Percentiles rank a stretch among this genome's conserved stretches.
These are phyloP conservation scores for Tokudaia tokunoshimensis DNA, from an alignment of 2,797 vertebrate genomes.

Conservation along the genomic window DNA sequence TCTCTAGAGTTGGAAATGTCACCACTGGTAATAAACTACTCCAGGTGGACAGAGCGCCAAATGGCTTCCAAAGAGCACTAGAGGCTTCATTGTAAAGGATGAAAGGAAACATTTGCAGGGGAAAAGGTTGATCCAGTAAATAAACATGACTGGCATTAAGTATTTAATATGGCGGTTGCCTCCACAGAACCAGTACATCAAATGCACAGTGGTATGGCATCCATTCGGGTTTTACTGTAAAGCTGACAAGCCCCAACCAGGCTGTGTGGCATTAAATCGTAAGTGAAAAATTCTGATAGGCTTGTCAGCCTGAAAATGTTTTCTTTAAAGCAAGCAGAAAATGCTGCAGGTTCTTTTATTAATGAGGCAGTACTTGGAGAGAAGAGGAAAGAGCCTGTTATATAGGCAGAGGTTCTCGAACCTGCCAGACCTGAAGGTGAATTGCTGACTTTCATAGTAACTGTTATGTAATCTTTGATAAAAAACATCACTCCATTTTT, in stretches of 20 bases:
- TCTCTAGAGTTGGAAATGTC: conserved; percentile 79
- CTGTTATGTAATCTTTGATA: conserved; percentile 19
- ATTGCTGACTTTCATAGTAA: conserved; percentile 10
- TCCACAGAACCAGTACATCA: conserved; percentile 69
- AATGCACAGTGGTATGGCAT: conserved; percentile 25
- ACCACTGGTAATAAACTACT: conserved; percentile 71
- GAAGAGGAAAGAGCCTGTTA: neutral
- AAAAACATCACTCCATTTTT: conserved; percentile 21
- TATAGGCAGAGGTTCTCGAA: conserved; percentile 1
- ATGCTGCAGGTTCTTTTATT: conserved; percentile 61
- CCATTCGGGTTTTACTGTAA: conserved; percentile 6
- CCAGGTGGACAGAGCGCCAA: conserved; percentile 52
- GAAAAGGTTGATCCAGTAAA: conserved; percentile 81
- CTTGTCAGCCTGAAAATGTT: conserved; percentile 78
- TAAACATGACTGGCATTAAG: conserved; percentile 83
- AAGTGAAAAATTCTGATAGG: conserved; percentile 80
- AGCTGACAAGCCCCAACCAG: conserved; percentile 54
- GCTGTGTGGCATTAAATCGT: conserved; percentile 67
- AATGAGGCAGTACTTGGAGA: conserved; percentile 55
- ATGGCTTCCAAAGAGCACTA: conserved; percentile 43
- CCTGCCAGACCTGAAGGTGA: neutral
- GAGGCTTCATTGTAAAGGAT: conserved; percentile 66
- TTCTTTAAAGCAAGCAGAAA: conserved; percentile 77
- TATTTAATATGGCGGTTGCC: conserved; percentile 79
- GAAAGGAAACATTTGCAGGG: conserved; percentile 68